Evolutionary conservation across 2,888 invertebrate genomes (phyloP), one percentile per base, ranked within the genome.

Genomic region (Meiosimyza platycephala): DNA sequence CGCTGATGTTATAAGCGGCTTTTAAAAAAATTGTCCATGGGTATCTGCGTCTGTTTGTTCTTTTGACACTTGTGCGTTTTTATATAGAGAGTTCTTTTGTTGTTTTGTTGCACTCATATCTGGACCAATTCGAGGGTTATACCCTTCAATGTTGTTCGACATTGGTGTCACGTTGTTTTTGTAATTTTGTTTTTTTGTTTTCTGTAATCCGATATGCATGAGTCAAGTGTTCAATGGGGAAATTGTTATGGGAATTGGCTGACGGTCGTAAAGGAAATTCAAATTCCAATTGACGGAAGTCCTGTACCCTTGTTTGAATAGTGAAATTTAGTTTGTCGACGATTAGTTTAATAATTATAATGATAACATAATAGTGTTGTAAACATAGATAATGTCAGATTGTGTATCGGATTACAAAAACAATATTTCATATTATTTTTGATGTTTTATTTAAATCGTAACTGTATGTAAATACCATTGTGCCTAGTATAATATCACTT

Each of bases 11-110:
- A 68, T 75, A 74, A 76, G 74, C 74, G 76, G 74, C 76, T 77
- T 77, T 75, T 72, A 69, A 69, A 71, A n/a, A 75, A 73, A 73
- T 77, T 73, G 73, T 73, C 72, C 73, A 71, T 76, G 60, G 47
- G 72, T 71, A 6, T 18, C 72, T 67, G 70, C 52, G 74, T 77
- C 75, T 76, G 76, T 54, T 52, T 55, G 57, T 67, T 57, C 57
- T 57, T 57, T 57, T 57, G 67, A 57, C 57, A 67, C 51, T 62
- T 70, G 51, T 70, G 66, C 52, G 33, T 47, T 62, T 64, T 33
- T 62, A 40, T 40, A 40, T 18, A 18, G 9, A 6, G 9, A 6
- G 51, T 55, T 40, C 12, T 40, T 40, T 63, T 5, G 16, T 60
- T 69, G 18, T 60, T n/a, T 69, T 69, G n/a, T 51, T 64, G 64